Base-by-base conservation (phyloP, 1,140 invertebrate genomes). In the Zaprionus nigranus region DNA sequence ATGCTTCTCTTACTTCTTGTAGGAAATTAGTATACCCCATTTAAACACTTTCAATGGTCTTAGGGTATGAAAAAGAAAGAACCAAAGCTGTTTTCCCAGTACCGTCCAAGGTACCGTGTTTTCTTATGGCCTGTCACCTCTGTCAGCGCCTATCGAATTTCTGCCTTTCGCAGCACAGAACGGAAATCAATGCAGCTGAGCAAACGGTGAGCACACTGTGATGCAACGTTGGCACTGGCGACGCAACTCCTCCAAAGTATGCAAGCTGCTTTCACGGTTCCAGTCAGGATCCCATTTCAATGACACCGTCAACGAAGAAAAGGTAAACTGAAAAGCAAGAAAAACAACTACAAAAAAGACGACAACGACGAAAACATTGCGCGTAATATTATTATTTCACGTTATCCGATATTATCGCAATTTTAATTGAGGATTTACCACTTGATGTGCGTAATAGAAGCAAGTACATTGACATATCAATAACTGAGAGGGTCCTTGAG, bases 111-210 rank as follows among this genome's bases (percentile, higher is more conserved):
- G 46, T 5, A 51, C 13, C 38, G 46, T 59, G 36, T 59, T 72
- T 72, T 53, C 62, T 59, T 53, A 59, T 66, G 63, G 63, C 24
- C 70, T 60, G 72, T 75, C 59, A 63, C 72, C 72, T 63, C 26
- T 38, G 58, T 75, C 69, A 53, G 66, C 38, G 72, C 66, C 66
- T 75, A 75, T 75, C 72, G 66, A 75, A 63, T 75, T 75, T 75
- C 72, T 59, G 46, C 22, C 5, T 69, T 26, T 49, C 9, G 7
- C 9, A n/a, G 3, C 17, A 40, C n/a, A 17, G 53, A 40, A 63
- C 58, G 30, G 59, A 57, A 75, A 75, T 75, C 72, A 70, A 63
- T 75, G 66, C 72, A 70, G 72, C 59, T 58, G 51, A 22, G 28
- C 51, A 13, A 26, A 56, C 38, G 72, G 53, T 58, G 51, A 22